Base-by-base conservation (phyloP, 2,797 vertebrate species). In the Philypnodon macrostomus region DNA sequence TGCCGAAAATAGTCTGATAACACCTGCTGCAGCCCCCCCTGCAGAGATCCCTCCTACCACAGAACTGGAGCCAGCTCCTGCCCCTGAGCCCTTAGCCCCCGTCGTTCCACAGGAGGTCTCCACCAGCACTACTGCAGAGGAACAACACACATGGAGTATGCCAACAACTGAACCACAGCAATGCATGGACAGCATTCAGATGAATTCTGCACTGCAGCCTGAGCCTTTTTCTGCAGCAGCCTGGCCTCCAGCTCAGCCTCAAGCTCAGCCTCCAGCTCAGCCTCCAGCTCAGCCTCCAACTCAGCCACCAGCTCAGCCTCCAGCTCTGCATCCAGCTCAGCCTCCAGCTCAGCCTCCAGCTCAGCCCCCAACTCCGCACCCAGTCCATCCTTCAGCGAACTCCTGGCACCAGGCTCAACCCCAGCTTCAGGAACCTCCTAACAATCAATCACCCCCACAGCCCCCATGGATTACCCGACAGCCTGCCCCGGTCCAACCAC, bases 1-100 rank as follows among this genome's bases (percentile, higher is more conserved):
- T 74, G 83, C 85, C 72, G 90, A 91, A 85, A 90, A 88, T 80
- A 87, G 75, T 72, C 74, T 89, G 44, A 84, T 74, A 44, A 66
- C 79, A 81, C 84, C 85, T 85, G 77, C 84, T 75, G 58, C 52
- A 40, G 79, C 73, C 85, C 78, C 84, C 58, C 63, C 69, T 66
- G 59, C 59, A 72, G 77, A 73, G 26, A 48, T 44, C 34, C 52
- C 55, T 40, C 53, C 77, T 67, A 71, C 62, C 61, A 48, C 72
- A 73, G 40, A 90, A 71, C 52, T 79, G 41, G 73, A 83, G 68
- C 79, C 72, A 73, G 73, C 40, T 67, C 65, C 69, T 68, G 76
- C 68, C 64, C 49, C 67, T 63, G 76, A 85, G 61, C 60, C 76
- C 10, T 64, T 77, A 30, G 30, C 73, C 67, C 71, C 62, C 61